Conservation (phyloP, 2,797 vertebrate species). For the Oryzias sinensis region DNA sequence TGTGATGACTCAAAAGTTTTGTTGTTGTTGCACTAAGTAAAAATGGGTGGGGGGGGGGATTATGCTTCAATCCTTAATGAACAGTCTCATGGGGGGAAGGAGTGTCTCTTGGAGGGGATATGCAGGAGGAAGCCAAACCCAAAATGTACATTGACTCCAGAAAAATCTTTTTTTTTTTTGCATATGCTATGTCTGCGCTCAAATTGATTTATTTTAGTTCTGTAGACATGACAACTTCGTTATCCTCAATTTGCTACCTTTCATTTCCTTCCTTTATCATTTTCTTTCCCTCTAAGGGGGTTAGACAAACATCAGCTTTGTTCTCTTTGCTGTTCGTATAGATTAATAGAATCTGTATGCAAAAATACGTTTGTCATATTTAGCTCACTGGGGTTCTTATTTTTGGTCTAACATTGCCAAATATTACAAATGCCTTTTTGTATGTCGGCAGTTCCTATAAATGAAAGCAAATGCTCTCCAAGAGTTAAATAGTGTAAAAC, state of each 20-base stretch:
- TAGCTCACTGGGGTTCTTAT: conserved; percentile 6
- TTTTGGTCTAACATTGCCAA: conserved; percentile 14
- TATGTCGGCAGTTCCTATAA: conserved; percentile 10
- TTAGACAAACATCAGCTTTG: conserved; percentile 26
- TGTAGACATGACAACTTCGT: conserved; percentile 22
- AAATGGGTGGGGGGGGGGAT: conserved; percentile 10
- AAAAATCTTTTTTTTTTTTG: conserved; percentile 48
- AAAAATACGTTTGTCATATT: conserved; percentile 18
- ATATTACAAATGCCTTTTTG: conserved; percentile 11
- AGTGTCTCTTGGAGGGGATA: no score
- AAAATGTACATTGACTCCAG: conserved; percentile 78
- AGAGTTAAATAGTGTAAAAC: conserved; percentile 4
- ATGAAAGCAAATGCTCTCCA: conserved; percentile 3
- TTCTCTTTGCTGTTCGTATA: conserved; percentile 10
- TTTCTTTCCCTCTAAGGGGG: conserved; percentile 28
- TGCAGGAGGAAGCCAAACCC: no score
- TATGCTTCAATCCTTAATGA: conserved; percentile 5
- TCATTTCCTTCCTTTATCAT: conserved; percentile 23
- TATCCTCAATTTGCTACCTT: conserved; percentile 8
- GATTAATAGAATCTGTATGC: conserved; percentile 15
- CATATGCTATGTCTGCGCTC: conserved; percentile 23
- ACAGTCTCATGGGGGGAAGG: no score
- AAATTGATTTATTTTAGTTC: conserved; percentile 30
- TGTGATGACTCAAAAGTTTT: no score
- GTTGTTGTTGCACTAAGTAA: conserved; percentile 31